Conservation (phyloP, 2,888 invertebrate species). For the Campoplex nolae region DNA sequence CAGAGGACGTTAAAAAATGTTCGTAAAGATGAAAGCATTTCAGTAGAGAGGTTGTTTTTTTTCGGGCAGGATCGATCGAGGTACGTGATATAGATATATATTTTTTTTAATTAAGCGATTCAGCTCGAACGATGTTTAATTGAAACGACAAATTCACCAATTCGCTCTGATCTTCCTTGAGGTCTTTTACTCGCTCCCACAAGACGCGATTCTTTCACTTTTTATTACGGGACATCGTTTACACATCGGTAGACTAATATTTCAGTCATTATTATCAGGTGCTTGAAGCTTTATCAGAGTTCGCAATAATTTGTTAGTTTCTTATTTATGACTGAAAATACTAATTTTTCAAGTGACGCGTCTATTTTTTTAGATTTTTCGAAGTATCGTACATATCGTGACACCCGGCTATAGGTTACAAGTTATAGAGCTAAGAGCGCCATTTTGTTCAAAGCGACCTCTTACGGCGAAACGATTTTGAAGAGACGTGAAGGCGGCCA, state of each 20-base stretch:
- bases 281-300: not conserved
- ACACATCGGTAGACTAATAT: conserved; percentile 6
- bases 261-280: not conserved
- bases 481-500: not conserved
- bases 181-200: conserved; percentile 29
- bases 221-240: conserved; percentile 2
- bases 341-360: not conserved
- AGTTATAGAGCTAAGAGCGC: not conserved
- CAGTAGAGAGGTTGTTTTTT: conserved; percentile 79
- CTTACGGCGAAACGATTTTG: not conserved
- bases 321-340: not conserved
- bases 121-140: conserved; percentile 27
- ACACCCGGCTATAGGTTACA: conserved; percentile 44
- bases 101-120: conserved; percentile 10
- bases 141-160: conserved; percentile 66
- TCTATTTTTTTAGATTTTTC: conserved; percentile 8
- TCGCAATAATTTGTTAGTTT: not conserved
- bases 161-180: conserved; percentile 34
- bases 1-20: conserved; percentile 11
- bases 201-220: conserved; percentile 33
- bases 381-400: not conserved
- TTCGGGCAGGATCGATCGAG: conserved; percentile 43
- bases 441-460: conserved; percentile 6
- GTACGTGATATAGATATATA: not conserved
- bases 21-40: conserved; percentile 73